These are phyloP conservation scores for Phoronis australis DNA, from an alignment of 2,888 invertebrate species.

Conservation along the genomic window DNA sequence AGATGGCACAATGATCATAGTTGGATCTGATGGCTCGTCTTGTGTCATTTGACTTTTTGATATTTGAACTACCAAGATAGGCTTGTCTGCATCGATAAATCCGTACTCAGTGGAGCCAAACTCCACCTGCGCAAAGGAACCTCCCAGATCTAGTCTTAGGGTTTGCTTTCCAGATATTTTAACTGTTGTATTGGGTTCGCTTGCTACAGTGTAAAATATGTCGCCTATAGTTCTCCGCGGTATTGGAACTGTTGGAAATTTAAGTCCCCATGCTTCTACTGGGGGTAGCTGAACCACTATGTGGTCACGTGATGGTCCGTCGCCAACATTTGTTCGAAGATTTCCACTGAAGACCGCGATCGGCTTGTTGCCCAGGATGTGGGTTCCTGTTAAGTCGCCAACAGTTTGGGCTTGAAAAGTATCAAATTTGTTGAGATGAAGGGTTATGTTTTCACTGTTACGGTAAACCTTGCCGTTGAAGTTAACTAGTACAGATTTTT, in stretches of 20 bases:
- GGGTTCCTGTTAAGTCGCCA: conserved; percentile 17
- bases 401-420: conserved; percentile 6
- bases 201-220: conserved; percentile 9
- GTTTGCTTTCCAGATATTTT: not conserved
- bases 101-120: not conserved
- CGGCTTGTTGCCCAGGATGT: conserved; percentile 10
- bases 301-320: conserved; percentile 16
- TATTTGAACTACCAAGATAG: conserved; percentile 13
- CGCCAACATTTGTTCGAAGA: conserved; percentile 14
- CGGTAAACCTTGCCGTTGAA: too few species aligned
- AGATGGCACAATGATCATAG: conserved; percentile 18
- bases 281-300: conserved; percentile 19
- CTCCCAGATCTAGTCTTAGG: not conserved
- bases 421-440: conserved; percentile 4
- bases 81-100: conserved; percentile 4
- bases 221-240: conserved; percentile 15
- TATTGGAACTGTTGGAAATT: conserved; percentile 18
- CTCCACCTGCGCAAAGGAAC: conserved; percentile 8
- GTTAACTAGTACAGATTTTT: too few species aligned
- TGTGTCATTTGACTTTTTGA: conserved; percentile 2
- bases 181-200: not conserved
- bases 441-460: too few species aligned
- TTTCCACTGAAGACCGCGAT: conserved; percentile 18
- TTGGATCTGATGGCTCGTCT: conserved; percentile 18
- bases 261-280: conserved; percentile 16